phyloP scores from a whole-genome alignment of 2,888 invertebrate species.

The Minunthozetes semirufus region DNA sequence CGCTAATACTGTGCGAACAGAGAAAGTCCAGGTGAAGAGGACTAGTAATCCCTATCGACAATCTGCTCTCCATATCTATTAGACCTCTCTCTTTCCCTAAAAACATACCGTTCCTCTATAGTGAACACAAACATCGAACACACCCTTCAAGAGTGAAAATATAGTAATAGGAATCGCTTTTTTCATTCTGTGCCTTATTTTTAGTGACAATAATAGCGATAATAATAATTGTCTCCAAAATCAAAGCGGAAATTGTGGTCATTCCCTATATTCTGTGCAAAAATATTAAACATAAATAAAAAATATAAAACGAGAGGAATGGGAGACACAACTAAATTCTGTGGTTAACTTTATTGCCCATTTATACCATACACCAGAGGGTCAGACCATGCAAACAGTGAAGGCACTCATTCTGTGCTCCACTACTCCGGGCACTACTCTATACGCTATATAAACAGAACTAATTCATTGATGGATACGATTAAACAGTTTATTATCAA shows the following conservation, averaged over 20 bases:
- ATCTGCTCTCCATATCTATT: slow-evolving; percentile 26
- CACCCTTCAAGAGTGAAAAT: neutral
- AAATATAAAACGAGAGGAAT: neutral
- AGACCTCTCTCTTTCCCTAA: neutral
- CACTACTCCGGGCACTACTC: neutral
- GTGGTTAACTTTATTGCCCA: neutral
- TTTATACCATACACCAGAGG: too few relatives aligned
- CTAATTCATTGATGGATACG: slow-evolving; percentile 14
- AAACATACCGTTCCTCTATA: neutral
- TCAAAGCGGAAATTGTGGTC: neutral
- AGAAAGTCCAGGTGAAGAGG: slow-evolving; percentile 24
- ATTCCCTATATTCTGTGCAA: neutral
- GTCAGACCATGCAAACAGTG: neutral
- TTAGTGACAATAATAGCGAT: neutral
- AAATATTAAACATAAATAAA: neutral
- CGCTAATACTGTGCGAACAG: neutral
- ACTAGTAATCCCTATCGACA: slow-evolving; percentile 20
- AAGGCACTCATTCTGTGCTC: neutral
- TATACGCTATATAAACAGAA: slow-evolving; percentile 6
- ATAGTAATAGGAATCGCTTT: neutral
- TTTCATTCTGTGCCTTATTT: neutral
- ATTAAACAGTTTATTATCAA: neutral
- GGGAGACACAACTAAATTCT: neutral
- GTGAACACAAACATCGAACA: neutral
- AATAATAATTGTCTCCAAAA: slow-evolving; percentile 10